Base-by-base conservation (phyloP, 2,888 invertebrate species). In the Tachystola acroxantha region DNA sequence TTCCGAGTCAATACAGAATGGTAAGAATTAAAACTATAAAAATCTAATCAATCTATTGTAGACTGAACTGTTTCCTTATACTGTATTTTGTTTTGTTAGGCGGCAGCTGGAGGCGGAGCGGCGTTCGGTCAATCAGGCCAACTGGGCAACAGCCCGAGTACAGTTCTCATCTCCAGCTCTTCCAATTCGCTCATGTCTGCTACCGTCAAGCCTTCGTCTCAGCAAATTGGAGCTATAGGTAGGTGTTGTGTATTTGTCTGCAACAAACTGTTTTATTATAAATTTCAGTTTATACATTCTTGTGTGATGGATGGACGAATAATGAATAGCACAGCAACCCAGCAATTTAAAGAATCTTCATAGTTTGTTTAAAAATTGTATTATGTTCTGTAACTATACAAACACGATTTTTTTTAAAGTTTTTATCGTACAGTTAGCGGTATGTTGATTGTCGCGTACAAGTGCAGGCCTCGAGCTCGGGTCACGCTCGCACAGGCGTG, bases 101-200 rank as follows among this genome's bases (percentile, higher is more conserved):
- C 80, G 54, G 16, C 89, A 12, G 88, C 89, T 3, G 89, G 88
- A 11, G 88, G 90, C 39, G 91, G 90, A 28, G 90, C 91, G 14
- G 92, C 93, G 9, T 94, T 93, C 63, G 93, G 93, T 10, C 94
- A 95, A 66, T 93, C 93, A 34, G 95, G 94, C 57, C 93, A 93
- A 64, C 88, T 94, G 50, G 89, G 91, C 46, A 94, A 91, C 67
- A 96, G 93, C 73, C 95, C 95, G 33, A 95, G 93, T 64, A 95
- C 96, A 10, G 94, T 96, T 53, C 90, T 96, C 56, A 96, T 96
- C 50, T 95, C 95, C 25, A 94, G 95, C 45, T 93, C 94, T 38
- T 94, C 95, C 40, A 96, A 95, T 75, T 94, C 94, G 22, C 88
- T 96, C 52, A 96, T 96, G 95, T 95, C 96, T 3, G 93, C 95